Conservation (phyloP, 1,140 invertebrate genomes). For the Brachionus koreanus region DNA sequence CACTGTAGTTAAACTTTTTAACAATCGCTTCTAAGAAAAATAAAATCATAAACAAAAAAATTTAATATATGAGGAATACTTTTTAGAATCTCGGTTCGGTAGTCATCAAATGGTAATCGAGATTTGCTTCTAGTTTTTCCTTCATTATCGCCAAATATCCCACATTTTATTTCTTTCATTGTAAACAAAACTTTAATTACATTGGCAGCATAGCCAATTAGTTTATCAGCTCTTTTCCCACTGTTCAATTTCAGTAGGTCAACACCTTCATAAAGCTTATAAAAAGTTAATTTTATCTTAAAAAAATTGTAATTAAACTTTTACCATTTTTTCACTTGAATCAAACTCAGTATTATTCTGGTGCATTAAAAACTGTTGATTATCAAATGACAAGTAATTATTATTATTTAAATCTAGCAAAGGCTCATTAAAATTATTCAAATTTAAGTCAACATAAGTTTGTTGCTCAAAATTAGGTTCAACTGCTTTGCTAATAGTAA, state of each 20-base stretch:
- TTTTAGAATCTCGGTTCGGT: slow-evolving; percentile 1
- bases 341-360: background rate
- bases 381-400: background rate
- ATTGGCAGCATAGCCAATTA: background rate
- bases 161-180: background rate
- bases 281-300: background rate
- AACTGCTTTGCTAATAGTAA: background rate
- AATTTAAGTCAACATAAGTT: background rate
- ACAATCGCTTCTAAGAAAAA: slow-evolving; percentile 1
- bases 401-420: background rate
- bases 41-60: background rate
- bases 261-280: slow-evolving; percentile 18
- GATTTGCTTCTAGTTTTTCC: slow-evolving; percentile 29
- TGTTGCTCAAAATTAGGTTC: slow-evolving; percentile 1
- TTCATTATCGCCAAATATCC: background rate
- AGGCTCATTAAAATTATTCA: background rate
- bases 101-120: background rate
- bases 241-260: background rate
- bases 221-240: background rate
- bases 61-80: background rate
- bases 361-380: background rate
- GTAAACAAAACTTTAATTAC: background rate
- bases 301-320: background rate
- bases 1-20: background rate
- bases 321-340: background rate